Evolutionary conservation across 2,113 vertebrate genomes (phyloP).

Genomic region (rat (Rattus norvegicus)): DNA sequence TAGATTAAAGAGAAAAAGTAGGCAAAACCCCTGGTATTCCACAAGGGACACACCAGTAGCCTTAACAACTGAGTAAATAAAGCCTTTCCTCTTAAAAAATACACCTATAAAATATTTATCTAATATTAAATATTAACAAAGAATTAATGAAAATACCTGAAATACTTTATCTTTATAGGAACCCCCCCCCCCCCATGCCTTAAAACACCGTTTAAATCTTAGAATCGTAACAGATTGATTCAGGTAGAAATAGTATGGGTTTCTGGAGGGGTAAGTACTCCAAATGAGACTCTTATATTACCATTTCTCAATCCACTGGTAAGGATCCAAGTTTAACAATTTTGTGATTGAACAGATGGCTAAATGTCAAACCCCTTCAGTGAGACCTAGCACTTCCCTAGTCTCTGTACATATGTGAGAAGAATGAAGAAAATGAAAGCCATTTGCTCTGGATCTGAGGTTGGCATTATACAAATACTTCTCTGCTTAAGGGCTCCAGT

Average conservation of each 20-base stretch:
- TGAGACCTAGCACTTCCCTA: neutral
- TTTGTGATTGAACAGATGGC: neutral
- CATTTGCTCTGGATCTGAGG: conserved; percentile 43
- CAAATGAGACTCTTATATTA: conserved; percentile 14
- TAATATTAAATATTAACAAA: conserved; percentile 69
- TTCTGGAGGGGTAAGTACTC: conserved; percentile 31
- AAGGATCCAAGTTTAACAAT: conserved; percentile 30
- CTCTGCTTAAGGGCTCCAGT: neutral
- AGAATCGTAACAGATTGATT: conserved; percentile 58
- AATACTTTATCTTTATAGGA: conserved; percentile 49
- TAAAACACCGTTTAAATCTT: conserved; percentile 57
- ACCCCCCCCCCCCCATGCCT: neutral
- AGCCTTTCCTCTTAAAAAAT: conserved; percentile 55
- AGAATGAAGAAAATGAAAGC: conserved; percentile 55
- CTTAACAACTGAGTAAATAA: conserved; percentile 48
- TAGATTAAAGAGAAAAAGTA: conserved; percentile 42
- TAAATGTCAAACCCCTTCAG: conserved; percentile 15
- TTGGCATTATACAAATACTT: conserved; percentile 1
- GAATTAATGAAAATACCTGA: conserved; percentile 65
- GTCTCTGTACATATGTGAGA: neutral
- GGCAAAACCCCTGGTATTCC: conserved; percentile 41
- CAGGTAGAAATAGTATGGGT: conserved; percentile 39
- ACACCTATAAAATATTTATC: conserved; percentile 62
- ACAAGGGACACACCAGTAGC: neutral
- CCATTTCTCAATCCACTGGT: conserved; percentile 14